Base-by-base conservation (phyloP, 1,140 invertebrate species). In the Drosophila tani region DNA sequence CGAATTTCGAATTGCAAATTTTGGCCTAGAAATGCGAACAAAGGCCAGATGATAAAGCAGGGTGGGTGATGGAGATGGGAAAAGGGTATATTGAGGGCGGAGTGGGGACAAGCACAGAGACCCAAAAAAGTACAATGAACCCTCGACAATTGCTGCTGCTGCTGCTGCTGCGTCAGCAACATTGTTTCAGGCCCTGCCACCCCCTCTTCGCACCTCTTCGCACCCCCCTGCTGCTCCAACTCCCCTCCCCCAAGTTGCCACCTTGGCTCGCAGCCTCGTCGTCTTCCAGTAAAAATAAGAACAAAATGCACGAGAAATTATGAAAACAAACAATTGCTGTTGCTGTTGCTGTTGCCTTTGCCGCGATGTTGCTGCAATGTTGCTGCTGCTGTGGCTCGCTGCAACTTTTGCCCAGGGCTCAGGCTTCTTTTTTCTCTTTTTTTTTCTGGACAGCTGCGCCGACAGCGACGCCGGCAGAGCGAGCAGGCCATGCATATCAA, bases 51-150 rank as follows among this genome's bases (percentile, higher is more conserved):
- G 43, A 57, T 49, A 55, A 63, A 62, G 17, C 40, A 38, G 53
- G 27, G 35, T n/a, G n/a, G 24, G n/a, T 32, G 41, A n/a, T 45
- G 47, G 14, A 8, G 29, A 56, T 47, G 17, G 24, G 27, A 40
- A 29, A 35, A 21, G 38, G 63, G 24, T 53, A 24, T 24, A 47
- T 15, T 19, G 45, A 24, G 32, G 9, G 21, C 19, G 12, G n/a
- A 43, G 21, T 43, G 66, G 35, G 51, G 27, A 19, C 51, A 50
- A 53, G 43, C 15, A 15, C 71, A 67, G 40, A 76, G 71, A 68
- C 70, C 79, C 83, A 74, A 86, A 86, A 86, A 80, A 83, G 83
- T 86, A 76, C 83, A 86, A 80, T 86, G 83, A 86, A 86, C 83
- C 71, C 78, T 66, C 46, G 55, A 27, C 75, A 80, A 80, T 83